These are phyloP conservation scores for Cyanocitta stelleri DNA, from an alignment of 2,113 vertebrate species.

Conservation along the genomic window DNA sequence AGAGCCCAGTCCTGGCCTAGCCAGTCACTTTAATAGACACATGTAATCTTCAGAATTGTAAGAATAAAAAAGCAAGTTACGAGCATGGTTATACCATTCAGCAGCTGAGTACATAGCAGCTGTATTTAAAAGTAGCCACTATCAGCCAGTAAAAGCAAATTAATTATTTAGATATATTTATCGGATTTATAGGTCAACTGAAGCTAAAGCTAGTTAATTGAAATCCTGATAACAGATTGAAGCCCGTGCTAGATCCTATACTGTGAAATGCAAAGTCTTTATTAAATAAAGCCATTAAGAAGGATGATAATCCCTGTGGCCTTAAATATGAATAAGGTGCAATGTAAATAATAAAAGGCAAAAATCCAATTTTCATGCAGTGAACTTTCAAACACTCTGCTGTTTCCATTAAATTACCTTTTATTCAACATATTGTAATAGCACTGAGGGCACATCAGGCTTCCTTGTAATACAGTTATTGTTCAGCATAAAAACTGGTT, in stretches of 20 bases:
- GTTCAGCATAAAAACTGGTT: neutral
- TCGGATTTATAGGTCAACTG: slow-evolving; percentile 25
- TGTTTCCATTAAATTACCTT: slow-evolving; percentile 60
- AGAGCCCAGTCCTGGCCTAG: neutral
- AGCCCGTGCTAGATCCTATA: neutral
- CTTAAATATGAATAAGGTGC: slow-evolving; percentile 61
- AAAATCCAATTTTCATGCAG: slow-evolving; percentile 63
- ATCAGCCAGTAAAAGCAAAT: neutral
- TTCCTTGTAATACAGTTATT: slow-evolving; percentile 42
- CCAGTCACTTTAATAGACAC: neutral
- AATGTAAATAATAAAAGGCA: slow-evolving; percentile 66
- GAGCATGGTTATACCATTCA: neutral
- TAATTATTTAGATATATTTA: slow-evolving; percentile 60
- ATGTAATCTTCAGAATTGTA: neutral
- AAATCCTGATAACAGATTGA: slow-evolving; percentile 36
- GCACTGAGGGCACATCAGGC: neutral
- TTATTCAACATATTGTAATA: slow-evolving; percentile 22
- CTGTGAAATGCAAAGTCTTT: slow-evolving; percentile 49
- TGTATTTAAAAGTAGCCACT: neutral
- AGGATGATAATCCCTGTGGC: slow-evolving; percentile 44
- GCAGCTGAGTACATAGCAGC: neutral
- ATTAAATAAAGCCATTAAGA: slow-evolving; percentile 60
- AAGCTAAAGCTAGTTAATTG: slow-evolving; percentile 31
- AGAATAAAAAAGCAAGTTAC: neutral
- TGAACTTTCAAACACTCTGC: slow-evolving; percentile 39